Base-by-base conservation (phyloP, 2,797 vertebrate species). In the Acomys russatus region DNA sequence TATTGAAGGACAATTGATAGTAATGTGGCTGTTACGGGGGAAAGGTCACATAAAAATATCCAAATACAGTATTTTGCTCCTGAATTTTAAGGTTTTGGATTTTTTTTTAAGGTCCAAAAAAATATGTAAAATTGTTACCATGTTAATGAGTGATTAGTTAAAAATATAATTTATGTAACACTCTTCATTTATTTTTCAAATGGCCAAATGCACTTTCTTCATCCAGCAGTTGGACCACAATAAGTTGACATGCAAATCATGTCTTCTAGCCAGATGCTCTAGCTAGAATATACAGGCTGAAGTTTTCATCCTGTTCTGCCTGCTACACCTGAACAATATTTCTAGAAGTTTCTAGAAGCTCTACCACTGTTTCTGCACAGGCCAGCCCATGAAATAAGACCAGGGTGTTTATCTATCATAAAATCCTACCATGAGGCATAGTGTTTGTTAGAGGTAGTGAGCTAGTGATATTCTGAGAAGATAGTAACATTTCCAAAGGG, bases 1-100 rank as follows among this genome's bases (percentile, higher is more conserved):
- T 93, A 25, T 73, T 91, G 56, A 64, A 22, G 66, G 49, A 90
- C 18, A 63, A 66, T 77, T 80, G 44, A 30, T 56, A 73, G 44
- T 91, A 63, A 92, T 44, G 15, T 78, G 17, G 25, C 64, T 61
- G 9, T 35, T 59, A 23, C 44, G 61, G 82, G 22, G 3, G 4
- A 87, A 94, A 82, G n/a, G 20, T 44, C 49, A 63, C n/a, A 77
- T 54, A 25, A 92, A 92, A 83, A 82, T 63, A 56, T 71, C 63
- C 70, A 35, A n/a, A 63, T 90, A 54, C 23, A 87, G 82, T 44
- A 63, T 44, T 82, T 80, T 49, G 9, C 3, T 80, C 8, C 54
- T 92, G 35, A 70, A 82, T 71, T 88, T 91, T 84, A 88, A 94
- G 51, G 38, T 18, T 68, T 22, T 23, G 17, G 35, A 64, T 44